A percentile compares a stretch with the other conserved stretches of the same genome.
Evolutionary conservation across 2,888 invertebrate species (phyloP).

Genomic region (Phrixothrix hirtus): DNA sequence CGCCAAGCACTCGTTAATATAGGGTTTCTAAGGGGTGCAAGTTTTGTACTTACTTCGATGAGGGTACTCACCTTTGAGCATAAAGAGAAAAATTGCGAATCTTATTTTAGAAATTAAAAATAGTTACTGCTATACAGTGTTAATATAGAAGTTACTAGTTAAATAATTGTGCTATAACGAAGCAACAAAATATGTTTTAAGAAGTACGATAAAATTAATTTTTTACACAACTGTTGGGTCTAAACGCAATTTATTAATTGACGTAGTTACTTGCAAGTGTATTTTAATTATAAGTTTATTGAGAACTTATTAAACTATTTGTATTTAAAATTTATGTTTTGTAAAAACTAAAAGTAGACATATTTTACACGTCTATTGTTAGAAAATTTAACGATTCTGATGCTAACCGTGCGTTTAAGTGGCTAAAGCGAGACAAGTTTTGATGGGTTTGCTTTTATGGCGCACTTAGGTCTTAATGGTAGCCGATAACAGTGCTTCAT

Average conservation of each 20-base stretch:
- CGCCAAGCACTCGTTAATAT: conserved; percentile 45
- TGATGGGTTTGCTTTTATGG: conserved; percentile 51
- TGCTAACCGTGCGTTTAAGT: conserved; percentile 46
- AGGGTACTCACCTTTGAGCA: conserved; percentile 23
- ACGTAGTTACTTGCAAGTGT: too few species aligned
- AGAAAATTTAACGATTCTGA: conserved; percentile 29
- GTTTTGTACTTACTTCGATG: conserved; percentile 32
- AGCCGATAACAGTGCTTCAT: conserved; percentile 43
- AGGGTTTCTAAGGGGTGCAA: conserved; percentile 44
- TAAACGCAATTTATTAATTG: too few species aligned
- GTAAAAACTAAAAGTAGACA: conserved; percentile 12
- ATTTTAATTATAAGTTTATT: too few species aligned
- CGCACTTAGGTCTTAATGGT: conserved; percentile 50
- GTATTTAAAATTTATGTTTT: too few species aligned
- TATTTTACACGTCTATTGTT: conserved; percentile 21
- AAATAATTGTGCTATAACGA: too few species aligned
- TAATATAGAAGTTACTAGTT: too few species aligned
- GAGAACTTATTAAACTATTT: too few species aligned
- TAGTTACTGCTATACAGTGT: too few species aligned
- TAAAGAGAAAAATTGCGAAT: neutral
- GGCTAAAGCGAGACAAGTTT: conserved; percentile 50
- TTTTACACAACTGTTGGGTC: too few species aligned
- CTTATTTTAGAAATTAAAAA: too few species aligned
- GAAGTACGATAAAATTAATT: too few species aligned
- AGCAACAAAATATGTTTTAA: too few species aligned